Base-by-base conservation (phyloP, 2,113 vertebrate genomes). In the Cichladusa arquata region DNA sequence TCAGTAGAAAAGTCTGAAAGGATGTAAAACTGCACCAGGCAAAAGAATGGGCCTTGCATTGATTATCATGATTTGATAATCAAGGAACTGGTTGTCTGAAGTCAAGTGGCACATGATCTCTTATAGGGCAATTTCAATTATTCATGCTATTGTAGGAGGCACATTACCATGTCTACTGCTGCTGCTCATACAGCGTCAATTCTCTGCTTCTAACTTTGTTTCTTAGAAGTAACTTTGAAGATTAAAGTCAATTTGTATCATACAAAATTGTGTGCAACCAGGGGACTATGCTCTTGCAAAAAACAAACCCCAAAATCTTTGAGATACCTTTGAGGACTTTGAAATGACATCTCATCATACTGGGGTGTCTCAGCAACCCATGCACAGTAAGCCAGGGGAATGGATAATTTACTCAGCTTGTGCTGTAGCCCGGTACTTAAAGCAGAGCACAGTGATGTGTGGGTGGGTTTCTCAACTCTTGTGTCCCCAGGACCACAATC, bases 31-130 rank as follows among this genome's bases (percentile, higher is more conserved):
- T 69, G 20, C 23, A 82, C 19, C 20, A 72, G 84, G 85, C 15
- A 67, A 61, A 87, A 89, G 80, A 93, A 85, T 10, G 36, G 50
- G 65, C 31, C 58, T 81, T 91, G 53, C 19, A 53, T 14, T 93
- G 86, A 91, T 96, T 85, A 56, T 70, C 50, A 26, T 92, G 87
- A 94, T 85, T 95, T 85, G 81, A 77, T 91, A 87, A 95, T 96
- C 93, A 96, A 95, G 74, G 58, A 92, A 85, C 66, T 58, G 36
- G 61, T 81, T 92, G 78, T 53, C 74, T 95, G 73, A 69, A 95
- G 62, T 92, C 83, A 81, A 95, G 93, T 91, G 84, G 86, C 66
- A 84, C 48, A 88, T 65, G 91, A 81, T 88, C 44, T 81, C 38
- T 79, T 40, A 64, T 20, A 71, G 51, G 81, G 64, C 53, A 82